Conservation (phyloP, 2,113 vertebrate species). For the Tupaia chinensis region DNA sequence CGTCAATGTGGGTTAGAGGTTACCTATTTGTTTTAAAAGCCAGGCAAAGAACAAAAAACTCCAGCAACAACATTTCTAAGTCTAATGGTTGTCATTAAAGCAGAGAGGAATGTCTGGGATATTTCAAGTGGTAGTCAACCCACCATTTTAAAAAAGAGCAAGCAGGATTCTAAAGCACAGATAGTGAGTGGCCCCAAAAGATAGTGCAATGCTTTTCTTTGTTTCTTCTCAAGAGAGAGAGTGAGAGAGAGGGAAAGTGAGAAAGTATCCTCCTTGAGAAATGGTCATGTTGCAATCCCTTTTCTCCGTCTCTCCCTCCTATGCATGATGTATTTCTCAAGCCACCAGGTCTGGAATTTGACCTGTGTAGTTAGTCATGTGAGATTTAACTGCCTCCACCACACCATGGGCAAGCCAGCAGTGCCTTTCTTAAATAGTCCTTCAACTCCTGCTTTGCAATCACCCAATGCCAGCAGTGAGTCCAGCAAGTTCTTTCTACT, state of each 20-base stretch:
- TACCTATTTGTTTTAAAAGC: neutral
- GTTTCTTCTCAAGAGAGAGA: no score
- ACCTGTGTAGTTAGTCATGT: no score
- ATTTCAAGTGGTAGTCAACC: constrained; percentile 80
- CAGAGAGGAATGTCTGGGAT: constrained; percentile 72
- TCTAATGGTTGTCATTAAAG: constrained; percentile 80
- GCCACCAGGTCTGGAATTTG: no score
- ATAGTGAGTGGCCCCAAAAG: neutral
- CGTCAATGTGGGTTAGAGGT: neutral
- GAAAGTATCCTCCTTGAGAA: no score
- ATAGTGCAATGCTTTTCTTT: no score
- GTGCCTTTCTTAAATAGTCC: fast-evolving
- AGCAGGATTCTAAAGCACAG: constrained; percentile 63
- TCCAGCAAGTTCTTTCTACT: neutral
- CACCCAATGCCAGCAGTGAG: neutral
- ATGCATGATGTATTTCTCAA: no score
- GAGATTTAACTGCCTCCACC: no score
- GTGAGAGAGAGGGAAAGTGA: no score
- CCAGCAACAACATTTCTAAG: constrained; percentile 57
- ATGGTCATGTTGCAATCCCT: no score
- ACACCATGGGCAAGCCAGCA: neutral
- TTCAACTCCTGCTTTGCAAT: neutral
- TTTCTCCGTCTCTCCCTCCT: no score
- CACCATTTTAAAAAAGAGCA: constrained; percentile 70
- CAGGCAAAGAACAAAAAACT: fast-evolving